These are phyloP conservation scores for Ophiodon elongatus DNA, from an alignment of 2,113 vertebrate genomes.

Conservation along the genomic window DNA sequence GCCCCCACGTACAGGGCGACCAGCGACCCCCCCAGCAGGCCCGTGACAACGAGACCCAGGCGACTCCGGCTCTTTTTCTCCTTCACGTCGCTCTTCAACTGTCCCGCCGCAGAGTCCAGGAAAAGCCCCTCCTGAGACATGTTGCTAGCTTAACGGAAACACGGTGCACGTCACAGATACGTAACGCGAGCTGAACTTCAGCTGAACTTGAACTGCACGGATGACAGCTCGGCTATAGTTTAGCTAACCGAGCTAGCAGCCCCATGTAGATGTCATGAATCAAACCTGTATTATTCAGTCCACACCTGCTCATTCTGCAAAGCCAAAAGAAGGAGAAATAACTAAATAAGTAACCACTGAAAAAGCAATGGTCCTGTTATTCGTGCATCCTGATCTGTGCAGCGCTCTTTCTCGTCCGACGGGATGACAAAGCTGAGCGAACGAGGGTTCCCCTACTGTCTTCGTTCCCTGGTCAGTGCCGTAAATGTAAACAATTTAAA, in stretches of 20 bases:
- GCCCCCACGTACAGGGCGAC: conserved; percentile 87
- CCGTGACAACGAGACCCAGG: conserved; percentile 84
- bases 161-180: background rate
- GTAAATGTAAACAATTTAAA: background rate
- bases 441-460: conserved; percentile 30
- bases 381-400: conserved; percentile 24
- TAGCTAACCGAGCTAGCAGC: background rate
- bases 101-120: background rate
- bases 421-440: background rate
- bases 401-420: conserved; percentile 22
- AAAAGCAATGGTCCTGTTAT: background rate
- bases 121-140: conserved; percentile 38
- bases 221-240: conserved; percentile 1
- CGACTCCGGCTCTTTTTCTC: conserved; percentile 20
- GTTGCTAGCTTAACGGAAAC: background rate
- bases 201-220: conserved; percentile 7
- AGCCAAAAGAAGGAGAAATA: background rate
- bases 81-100: background rate
- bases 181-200: background rate
- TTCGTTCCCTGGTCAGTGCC: background rate
- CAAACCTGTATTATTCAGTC: background rate
- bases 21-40: conserved; percentile 85
- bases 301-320: background rate
- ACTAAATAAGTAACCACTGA: background rate
- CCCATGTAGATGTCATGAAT: background rate